Evolutionary conservation across 1,140 invertebrate species (phyloP).

Genomic region (Chymomyza costata): DNA sequence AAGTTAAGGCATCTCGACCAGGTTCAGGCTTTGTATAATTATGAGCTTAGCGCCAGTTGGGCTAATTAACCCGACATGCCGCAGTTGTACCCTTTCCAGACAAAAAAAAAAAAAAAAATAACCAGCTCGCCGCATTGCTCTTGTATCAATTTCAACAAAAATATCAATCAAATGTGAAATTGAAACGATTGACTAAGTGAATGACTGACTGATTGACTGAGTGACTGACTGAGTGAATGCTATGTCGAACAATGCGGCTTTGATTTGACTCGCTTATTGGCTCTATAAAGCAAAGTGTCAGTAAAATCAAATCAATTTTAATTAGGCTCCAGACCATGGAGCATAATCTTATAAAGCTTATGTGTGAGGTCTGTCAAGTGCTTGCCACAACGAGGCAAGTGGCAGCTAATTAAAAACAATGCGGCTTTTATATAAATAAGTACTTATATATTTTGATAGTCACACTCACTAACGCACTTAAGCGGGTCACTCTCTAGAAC

Average conservation of each 20-base stretch:
- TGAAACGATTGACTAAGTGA: slow-evolving; percentile 57
- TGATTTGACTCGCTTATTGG: slow-evolving; percentile 54
- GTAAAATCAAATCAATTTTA: slow-evolving; percentile 73
- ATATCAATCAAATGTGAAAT: slow-evolving; percentile 73
- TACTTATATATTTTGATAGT: no score
- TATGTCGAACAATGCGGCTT: slow-evolving; percentile 65
- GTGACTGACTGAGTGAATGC: slow-evolving; percentile 25
- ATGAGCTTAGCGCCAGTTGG: slow-evolving; percentile 70
- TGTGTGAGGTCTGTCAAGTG: slow-evolving; percentile 29
- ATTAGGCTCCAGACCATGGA: no score
- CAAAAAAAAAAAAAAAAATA: no score
- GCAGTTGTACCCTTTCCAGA: slow-evolving; percentile 20
- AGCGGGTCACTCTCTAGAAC: no score
- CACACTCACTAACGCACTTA: no score
- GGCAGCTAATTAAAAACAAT: slow-evolving; percentile 67
- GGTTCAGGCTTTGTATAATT: slow-evolving; percentile 59
- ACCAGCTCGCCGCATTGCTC: not conserved
- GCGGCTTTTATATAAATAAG: no score
- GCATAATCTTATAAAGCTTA: slow-evolving; percentile 38
- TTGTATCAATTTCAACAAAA: slow-evolving; percentile 66
- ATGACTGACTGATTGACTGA: slow-evolving; percentile 38
- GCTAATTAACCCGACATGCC: slow-evolving; percentile 54
- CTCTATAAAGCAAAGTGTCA: no score
- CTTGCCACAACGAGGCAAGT: slow-evolving; percentile 34
- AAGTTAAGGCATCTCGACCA: no score